Evolutionary conservation across 2,888 invertebrate genomes (phyloP).

Genomic region (Minunthozetes semirufus): DNA sequence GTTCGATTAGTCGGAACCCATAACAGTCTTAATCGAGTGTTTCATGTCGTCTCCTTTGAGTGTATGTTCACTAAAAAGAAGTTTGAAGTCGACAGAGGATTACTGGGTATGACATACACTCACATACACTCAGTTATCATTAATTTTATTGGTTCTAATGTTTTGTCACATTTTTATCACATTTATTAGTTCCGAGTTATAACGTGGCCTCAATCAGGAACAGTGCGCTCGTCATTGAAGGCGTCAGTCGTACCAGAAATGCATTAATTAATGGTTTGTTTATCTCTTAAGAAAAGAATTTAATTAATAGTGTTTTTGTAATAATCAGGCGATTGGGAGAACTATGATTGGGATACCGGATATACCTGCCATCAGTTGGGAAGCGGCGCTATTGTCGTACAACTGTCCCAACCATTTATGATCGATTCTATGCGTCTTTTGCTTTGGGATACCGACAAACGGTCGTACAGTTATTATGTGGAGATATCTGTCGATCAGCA

Average conservation of each 20-base stretch:
- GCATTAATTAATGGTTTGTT: conserved; percentile 71
- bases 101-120: conserved; percentile 6
- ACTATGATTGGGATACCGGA: conserved; percentile 98
- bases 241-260: conserved; percentile 85
- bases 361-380: conserved; percentile 95
- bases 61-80: conserved; percentile 72
- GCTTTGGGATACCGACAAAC: conserved; percentile 93
- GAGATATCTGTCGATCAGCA: conserved; percentile 86
- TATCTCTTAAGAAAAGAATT: neutral
- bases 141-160: neutral
- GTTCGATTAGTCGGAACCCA: conserved; percentile 67
- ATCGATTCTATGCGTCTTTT: conserved; percentile 79
- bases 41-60: conserved; percentile 88
- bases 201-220: conserved; percentile 87
- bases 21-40: conserved; percentile 88
- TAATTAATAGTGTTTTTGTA: neutral
- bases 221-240: conserved; percentile 90
- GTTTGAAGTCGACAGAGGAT: conserved; percentile 58
- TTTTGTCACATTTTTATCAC: conserved; percentile 47
- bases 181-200: conserved; percentile 69
- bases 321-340: conserved; percentile 65
- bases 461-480: conserved; percentile 90
- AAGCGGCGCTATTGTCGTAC: conserved; percentile 86
- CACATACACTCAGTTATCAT: neutral
- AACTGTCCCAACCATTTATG: conserved; percentile 91